Base-by-base conservation (phyloP, 2,113 vertebrate genomes). In the Neodon shergylaensis region DNA sequence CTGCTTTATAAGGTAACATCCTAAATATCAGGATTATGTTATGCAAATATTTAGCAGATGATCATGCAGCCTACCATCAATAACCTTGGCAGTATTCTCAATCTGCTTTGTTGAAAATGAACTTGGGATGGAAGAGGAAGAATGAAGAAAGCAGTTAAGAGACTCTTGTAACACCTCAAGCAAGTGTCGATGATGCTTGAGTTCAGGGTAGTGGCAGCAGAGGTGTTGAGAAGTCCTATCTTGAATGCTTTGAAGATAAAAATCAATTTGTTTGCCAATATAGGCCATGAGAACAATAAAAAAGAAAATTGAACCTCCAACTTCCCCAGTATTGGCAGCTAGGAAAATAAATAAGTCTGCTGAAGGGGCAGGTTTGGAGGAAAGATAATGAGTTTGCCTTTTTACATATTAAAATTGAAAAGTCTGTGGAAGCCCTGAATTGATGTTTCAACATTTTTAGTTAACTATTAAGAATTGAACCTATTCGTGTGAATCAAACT, bases 171-270 rank as follows among this genome's bases (percentile, higher is more conserved):
- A 61, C 22, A 87, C 21, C 24, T 76, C 39, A 86, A 73, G 33
- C 36, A 78, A 82, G n/a, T 78, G 28, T 68, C 4, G 33, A 31
- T 68, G 58, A 49, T 33, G 39, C 22, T 72, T 88, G 31, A 39
- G 9, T 36, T 77, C 58, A 49, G 66, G n/a, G n/a, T 49, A n/a
- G 26, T 77, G 36, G 61, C 44, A 54, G 52, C 36, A 91, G 14
- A 1, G 7, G 26, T 54, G 4, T 63, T 49, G 14, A 47, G 16
- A 94, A 79, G 19, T 63, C 39, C 11, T 74, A 76, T 24, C 70
- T 39, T 78, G 44, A 70, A 28, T 72, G 33, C 84, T 95, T 63
- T 49, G 22, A 92, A 95, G 77, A 92, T 7, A 95, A 88, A 91
- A 58, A 39, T 17, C 47, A 83, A 39, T 42, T 3, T 26, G 22